A percentile compares a stretch with the other conserved stretches of the same genome.
These are phyloP conservation scores for Neoascia interrupta DNA, from an alignment of 2,888 invertebrate genomes.

Conservation along the genomic window DNA sequence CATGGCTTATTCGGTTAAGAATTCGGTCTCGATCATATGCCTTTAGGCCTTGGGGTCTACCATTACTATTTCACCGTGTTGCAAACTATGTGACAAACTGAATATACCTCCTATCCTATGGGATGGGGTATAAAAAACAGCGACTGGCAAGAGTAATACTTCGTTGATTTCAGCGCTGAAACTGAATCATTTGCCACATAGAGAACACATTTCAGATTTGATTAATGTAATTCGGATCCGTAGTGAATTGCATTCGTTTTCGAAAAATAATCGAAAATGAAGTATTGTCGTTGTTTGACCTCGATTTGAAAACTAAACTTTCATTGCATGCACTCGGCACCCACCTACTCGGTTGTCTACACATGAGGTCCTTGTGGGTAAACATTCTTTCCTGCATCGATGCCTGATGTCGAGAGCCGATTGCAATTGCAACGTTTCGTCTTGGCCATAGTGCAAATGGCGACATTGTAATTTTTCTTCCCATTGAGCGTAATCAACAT, in stretches of 20 bases:
- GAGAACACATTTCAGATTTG: conserved; percentile 43
- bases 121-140: too few species aligned
- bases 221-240: conserved; percentile 34
- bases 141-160: too few species aligned
- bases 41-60: too few species aligned
- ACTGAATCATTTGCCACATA: conserved; percentile 39
- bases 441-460: conserved; percentile 60
- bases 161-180: too few species aligned
- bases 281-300: conserved; percentile 54
- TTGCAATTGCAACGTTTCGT: not conserved
- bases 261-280: conserved; percentile 41
- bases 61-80: too few species aligned
- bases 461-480: conserved; percentile 60
- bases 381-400: not conserved
- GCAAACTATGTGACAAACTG: too few species aligned
- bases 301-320: conserved; percentile 46
- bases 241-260: conserved; percentile 24
- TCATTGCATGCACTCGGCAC: not conserved
- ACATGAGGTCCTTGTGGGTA: not conserved
- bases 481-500: conserved; percentile 58
- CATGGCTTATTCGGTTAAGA: too few species aligned
- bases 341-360: not conserved
- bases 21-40: too few species aligned
- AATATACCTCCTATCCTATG: too few species aligned
- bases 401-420: not conserved